Evolutionary conservation across 2,113 vertebrate species (phyloP), one percentile per base, ranked within the genome.

Genomic region (Furnarius figulus): DNA sequence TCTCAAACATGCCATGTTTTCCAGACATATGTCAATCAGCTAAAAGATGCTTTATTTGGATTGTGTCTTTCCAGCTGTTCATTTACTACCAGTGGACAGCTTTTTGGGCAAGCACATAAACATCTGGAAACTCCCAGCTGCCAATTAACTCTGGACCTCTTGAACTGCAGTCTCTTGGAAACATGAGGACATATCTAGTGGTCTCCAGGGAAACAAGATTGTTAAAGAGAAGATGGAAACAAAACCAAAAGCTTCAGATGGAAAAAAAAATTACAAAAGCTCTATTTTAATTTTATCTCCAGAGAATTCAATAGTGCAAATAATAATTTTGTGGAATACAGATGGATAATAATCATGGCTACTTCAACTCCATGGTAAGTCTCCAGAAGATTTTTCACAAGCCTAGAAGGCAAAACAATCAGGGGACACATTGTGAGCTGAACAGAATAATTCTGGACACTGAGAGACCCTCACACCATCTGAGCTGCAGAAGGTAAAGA

Each of bases 271-370:
- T 16, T 24, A 46, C 22, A 59, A 59, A 71, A 73, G 14, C 24
- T 89, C 37, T 86, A 59, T 94, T 96, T 96, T 95, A 93, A 94
- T 97, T 97, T 97, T 90, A 68, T 77, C 95, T 95, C 90, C 37
- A 88, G 93, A 87, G 95, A 78, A 94, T 94, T 94, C 77, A 73
- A 19, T 75, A 93, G 80, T 20, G 2, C 73, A 95, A 95, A 94
- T 96, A 96, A 92, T 95, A 92, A 95, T 92, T 90, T 35, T 78
- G 85, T 52, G 50, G 80, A 92, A 90, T 94, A 78, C 72, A 95
- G 85, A 87, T 78, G 85, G 87, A 96, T 96, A 94, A 95, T 84
- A 74, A 89, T 78, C 5, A 4, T 74, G 75, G 13, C 86, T 89
- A 89, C 56, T 72, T 79, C 82, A 82, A 49, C 53, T 56, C 40